Conservation (phyloP, 2,113 vertebrate species). For the Columba janthina region DNA sequence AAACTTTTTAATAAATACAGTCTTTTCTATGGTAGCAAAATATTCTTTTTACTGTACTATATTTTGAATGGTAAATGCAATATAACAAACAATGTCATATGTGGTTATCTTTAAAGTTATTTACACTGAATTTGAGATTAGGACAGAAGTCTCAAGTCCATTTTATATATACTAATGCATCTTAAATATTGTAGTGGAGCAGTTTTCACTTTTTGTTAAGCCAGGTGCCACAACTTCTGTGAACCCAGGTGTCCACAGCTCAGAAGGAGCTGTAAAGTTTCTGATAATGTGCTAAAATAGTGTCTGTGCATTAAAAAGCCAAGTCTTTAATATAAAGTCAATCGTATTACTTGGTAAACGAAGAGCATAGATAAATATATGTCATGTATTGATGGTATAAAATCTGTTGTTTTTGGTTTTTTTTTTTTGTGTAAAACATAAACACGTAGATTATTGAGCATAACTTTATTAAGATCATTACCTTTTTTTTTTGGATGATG, state of each 20-base stretch:
- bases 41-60: background rate
- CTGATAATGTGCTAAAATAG: background rate
- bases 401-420: rapidly evolving
- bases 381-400: background rate
- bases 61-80: background rate
- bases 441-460: background rate
- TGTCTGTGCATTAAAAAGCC: background rate
- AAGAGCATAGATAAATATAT: background rate
- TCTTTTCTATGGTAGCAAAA: background rate
- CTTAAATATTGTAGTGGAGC: background rate
- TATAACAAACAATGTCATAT: background rate
- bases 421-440: background rate
- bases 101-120: background rate
- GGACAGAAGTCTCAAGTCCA: background rate
- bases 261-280: background rate
- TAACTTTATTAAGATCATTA: background rate
- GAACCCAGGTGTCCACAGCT: background rate
- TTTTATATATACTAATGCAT: background rate
- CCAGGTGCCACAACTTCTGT: background rate
- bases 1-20: background rate
- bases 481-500: background rate
- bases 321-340: background rate
- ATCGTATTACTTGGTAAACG: background rate
- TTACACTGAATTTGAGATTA: background rate
- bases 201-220: background rate